Conservation (phyloP, 2,888 invertebrate genomes). For the Cyrtodaria siliqua region DNA sequence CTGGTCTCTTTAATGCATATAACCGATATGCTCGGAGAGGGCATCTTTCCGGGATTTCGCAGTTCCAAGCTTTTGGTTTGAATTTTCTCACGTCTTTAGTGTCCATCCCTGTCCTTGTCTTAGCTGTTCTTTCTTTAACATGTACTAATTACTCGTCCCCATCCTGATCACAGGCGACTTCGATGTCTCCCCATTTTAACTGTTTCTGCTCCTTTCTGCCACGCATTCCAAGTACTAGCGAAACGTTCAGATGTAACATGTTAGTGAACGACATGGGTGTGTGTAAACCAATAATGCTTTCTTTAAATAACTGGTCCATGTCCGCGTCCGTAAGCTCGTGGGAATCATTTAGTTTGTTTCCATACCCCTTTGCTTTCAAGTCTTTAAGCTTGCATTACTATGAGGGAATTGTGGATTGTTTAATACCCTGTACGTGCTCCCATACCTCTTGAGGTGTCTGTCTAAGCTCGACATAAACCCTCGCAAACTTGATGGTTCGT, state of each 20-base stretch:
- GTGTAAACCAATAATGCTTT: slow-evolving; percentile 2
- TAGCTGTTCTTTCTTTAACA: too few species aligned
- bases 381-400: slow-evolving; percentile 57
- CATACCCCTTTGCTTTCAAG: slow-evolving; percentile 67
- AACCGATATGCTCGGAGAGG: too few species aligned
- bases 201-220: slow-evolving; percentile 30
- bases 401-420: slow-evolving; percentile 24
- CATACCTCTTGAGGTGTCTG: slow-evolving; percentile 62
- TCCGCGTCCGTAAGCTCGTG: background rate
- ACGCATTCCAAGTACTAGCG: slow-evolving; percentile 26
- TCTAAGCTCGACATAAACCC: slow-evolving; percentile 70
- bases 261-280: slow-evolving; percentile 1
- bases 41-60: too few species aligned
- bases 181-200: slow-evolving; percentile 36
- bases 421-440: slow-evolving; percentile 50
- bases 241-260: slow-evolving; percentile 9
- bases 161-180: slow-evolving; percentile 15
- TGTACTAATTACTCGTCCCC: too few species aligned
- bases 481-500: slow-evolving; percentile 69
- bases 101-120: too few species aligned
- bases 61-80: too few species aligned
- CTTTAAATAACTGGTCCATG: slow-evolving; percentile 12
- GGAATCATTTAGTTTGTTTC: slow-evolving; percentile 59
- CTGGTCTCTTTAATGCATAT: too few species aligned
- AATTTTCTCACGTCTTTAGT: too few species aligned